Evolutionary conservation across 2,113 vertebrate genomes (phyloP).

Genomic region (Bothrops jararaca): DNA sequence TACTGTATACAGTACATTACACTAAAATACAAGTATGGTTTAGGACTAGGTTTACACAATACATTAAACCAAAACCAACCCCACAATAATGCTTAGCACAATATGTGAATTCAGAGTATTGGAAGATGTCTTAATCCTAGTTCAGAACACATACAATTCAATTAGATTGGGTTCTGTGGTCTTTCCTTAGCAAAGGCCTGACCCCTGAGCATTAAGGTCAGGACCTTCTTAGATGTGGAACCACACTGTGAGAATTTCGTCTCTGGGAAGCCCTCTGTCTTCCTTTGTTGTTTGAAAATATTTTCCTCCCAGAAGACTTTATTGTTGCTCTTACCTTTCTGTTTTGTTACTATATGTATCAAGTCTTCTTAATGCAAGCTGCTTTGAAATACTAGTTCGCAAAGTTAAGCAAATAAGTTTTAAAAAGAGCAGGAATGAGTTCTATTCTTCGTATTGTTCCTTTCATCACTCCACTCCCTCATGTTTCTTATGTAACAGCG

Average conservation of each 20-base stretch:
- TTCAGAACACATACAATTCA: background rate
- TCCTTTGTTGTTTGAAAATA: background rate
- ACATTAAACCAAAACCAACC: background rate
- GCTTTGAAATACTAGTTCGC: background rate
- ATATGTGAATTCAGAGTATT: background rate
- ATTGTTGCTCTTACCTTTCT: background rate
- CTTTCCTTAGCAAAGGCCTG: background rate
- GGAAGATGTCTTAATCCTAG: background rate
- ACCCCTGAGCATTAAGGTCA: background rate
- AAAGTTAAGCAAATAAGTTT: background rate
- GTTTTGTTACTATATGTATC: background rate
- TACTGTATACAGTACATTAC: background rate
- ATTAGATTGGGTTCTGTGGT: constrained; percentile 27
- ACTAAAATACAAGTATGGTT: background rate
- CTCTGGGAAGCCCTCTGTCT: background rate
- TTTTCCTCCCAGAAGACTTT: background rate
- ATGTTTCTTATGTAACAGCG: constrained; percentile 22
- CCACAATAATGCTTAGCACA: background rate
- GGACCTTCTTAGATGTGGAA: background rate
- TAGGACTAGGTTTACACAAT: background rate
- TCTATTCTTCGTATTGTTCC: background rate
- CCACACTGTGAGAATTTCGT: background rate
- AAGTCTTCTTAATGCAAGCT: background rate
- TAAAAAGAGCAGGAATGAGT: constrained; percentile 2
- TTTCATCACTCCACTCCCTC: background rate